Evolutionary conservation across 2,113 vertebrate species (phyloP).

Genomic region (Chaetodon auriga): DNA sequence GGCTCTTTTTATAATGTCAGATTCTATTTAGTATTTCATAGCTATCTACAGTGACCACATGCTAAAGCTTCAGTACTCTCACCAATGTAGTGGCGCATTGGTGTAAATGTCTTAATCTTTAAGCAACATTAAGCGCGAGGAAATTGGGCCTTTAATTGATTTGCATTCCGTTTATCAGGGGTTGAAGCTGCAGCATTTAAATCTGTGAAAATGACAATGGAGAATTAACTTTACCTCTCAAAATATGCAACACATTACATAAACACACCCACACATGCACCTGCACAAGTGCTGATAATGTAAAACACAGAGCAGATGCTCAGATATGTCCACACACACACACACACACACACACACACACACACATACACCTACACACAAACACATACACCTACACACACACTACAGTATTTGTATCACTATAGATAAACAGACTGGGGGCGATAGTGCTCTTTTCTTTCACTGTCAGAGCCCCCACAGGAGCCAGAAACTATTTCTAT

Average conservation of each 20-base stretch:
- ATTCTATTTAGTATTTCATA: background rate
- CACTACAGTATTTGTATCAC: slow-evolving; percentile 7
- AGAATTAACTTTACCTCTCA: background rate
- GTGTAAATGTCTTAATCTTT: background rate
- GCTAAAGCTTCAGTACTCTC: background rate
- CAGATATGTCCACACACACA: slow-evolving; percentile 3
- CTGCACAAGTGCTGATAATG: slow-evolving; percentile 23
- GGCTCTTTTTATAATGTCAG: background rate
- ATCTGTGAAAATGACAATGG: background rate
- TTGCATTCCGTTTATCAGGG: slow-evolving; percentile 13
- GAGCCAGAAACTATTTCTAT: slow-evolving; percentile 64
- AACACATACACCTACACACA: slow-evolving; percentile 5
- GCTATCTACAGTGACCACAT: background rate
- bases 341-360: slow-evolving; percentile 24
- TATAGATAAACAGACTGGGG: slow-evolving; percentile 37
- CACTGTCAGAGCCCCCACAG: slow-evolving; percentile 46
- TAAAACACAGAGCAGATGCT: slow-evolving; percentile 23
- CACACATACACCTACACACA: background rate
- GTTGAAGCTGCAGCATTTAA: background rate
- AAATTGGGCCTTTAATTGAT: slow-evolving; percentile 26
- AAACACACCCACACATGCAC: slow-evolving; percentile 11
- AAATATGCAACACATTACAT: background rate
- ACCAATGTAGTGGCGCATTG: background rate
- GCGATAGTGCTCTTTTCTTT: slow-evolving; percentile 19
- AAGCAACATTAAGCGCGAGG: background rate